Conservation (phyloP, 2,797 vertebrate genomes). For the Acanthis flammea region DNA sequence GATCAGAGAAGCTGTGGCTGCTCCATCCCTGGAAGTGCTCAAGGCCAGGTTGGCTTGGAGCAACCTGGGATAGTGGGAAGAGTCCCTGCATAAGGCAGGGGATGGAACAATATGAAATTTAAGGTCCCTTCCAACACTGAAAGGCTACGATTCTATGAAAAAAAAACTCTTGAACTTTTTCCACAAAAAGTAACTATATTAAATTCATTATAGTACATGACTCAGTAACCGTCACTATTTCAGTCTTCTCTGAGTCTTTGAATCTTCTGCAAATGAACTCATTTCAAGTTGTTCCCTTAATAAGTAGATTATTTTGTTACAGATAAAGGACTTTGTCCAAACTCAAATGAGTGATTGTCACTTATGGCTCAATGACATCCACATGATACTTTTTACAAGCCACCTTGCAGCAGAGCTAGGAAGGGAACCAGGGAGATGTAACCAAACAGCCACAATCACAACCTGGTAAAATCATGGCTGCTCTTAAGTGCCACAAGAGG, state of each 20-base stretch:
- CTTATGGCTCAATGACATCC: background rate
- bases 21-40: background rate
- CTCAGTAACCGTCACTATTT: fast-evolving
- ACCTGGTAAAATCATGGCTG: background rate
- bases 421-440: background rate
- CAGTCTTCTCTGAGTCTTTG: background rate
- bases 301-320: background rate
- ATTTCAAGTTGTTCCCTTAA: background rate
- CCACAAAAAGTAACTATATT: background rate
- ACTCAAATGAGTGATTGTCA: fast-evolving
- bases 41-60: background rate
- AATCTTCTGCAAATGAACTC: background rate
- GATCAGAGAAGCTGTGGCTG: fast-evolving
- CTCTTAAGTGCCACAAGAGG: background rate
- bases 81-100: background rate
- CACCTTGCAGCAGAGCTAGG: background rate
- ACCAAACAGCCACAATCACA: background rate
- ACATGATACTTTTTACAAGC: fast-evolving
- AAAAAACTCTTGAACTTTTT: background rate
- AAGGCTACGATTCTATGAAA: background rate
- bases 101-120: background rate
- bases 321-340: background rate
- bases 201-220: background rate
- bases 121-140: background rate
- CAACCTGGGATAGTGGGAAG: background rate